Evolutionary conservation across 2,888 invertebrate genomes (phyloP), one percentile per base, ranked within the genome.

Genomic region (Amphimallon solstitiale): DNA sequence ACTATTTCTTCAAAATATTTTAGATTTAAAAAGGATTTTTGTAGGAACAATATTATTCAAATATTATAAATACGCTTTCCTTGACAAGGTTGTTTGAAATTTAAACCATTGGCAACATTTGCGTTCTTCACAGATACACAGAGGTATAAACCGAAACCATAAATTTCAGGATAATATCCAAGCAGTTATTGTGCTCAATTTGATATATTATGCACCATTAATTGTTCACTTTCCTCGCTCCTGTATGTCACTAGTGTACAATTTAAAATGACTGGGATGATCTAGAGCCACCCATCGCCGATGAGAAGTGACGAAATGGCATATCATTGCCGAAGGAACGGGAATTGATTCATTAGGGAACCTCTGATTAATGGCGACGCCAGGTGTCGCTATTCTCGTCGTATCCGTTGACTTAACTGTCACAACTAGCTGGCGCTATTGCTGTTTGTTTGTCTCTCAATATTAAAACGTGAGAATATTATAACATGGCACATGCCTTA

Each of bases 301-400:
- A 48, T 43, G 52, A 45, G 52, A 45, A 63, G 52, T 63, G 63
- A 63, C 43, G 63, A 63, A 63, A 63, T 52, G 63, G 35, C 63
- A 43, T 63, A 52, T 62, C 62, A 62, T 62, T 62, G 49, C 51
- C 49, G 48, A 21, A 52, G 43, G 34, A 38, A 35, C 21, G 52
- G 54, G 49, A 45, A 63, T 63, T 63, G 63, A 63, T 63, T 63
- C 63, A 63, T 63, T 63, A 63, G 63, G 52, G 52, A 51, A 40
- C 45, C 52, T 34, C 54, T 63, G 63, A 63, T 63, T 63, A 63
- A 63, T 63, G 51, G 63, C 52, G 45, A 29, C 52, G 34, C 52
- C 63, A 63, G 63, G 63, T 63, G 63, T 54, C 54, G 54, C 54
- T 54, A 38, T 54, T 54, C 54, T 54, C 54, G 38, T 54, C 38